phyloP scores from a whole-genome alignment of 2,888 invertebrate species.

The Stenurella melanura region DNA sequence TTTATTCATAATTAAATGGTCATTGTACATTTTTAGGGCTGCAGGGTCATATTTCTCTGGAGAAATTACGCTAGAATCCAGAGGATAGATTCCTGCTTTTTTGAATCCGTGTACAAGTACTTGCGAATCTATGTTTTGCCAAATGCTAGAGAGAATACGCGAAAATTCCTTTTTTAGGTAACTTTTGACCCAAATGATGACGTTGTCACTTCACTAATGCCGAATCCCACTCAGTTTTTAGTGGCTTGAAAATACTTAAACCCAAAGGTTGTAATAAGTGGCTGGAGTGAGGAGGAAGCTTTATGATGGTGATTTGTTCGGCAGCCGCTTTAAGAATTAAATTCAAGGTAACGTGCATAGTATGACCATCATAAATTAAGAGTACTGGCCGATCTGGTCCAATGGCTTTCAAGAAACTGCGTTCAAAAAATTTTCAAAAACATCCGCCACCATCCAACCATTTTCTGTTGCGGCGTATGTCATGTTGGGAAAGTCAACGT shows the following conservation, averaged over 20 bases:
- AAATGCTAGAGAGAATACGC: neutral
- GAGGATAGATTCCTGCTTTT: neutral
- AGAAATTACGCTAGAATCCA: neutral
- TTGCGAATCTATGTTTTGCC: neutral
- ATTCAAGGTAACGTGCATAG: neutral
- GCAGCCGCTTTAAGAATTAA: neutral
- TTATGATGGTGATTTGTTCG: neutral
- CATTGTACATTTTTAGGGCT: too few relatives aligned
- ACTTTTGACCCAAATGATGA: neutral
- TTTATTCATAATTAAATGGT: too few relatives aligned
- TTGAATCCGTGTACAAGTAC: neutral
- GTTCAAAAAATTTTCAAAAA: slow-evolving; percentile 62
- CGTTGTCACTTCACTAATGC: neutral
- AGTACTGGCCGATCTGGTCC: slow-evolving; percentile 52
- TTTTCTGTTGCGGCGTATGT: slow-evolving; percentile 63
- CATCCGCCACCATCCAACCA: slow-evolving; percentile 63
- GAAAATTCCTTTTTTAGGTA: neutral
- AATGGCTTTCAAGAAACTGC: slow-evolving; percentile 44
- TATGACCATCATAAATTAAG: neutral
- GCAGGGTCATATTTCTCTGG: too few relatives aligned
- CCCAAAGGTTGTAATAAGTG: neutral
- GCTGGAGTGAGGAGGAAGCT: slow-evolving; percentile 1
- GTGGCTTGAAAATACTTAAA: neutral
- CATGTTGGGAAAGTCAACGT: slow-evolving; percentile 57
- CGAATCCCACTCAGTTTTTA: neutral